A percentile compares a stretch with the other conserved stretches of the same genome.
Conservation (phyloP, 2,888 invertebrate species). For the Calameuta filiformis region DNA sequence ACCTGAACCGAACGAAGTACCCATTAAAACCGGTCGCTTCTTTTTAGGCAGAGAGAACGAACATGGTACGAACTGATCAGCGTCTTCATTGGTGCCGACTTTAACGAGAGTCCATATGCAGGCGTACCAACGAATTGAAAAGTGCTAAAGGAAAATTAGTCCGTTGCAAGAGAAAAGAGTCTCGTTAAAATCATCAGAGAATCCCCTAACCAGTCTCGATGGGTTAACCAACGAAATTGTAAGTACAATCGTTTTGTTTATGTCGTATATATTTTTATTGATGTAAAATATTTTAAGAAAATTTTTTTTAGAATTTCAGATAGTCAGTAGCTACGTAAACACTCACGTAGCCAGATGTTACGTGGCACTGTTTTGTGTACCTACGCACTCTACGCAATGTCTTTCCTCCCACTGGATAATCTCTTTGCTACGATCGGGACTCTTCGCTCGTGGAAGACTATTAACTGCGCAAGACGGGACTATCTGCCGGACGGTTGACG, state of each 20-base stretch:
- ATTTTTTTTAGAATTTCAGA: not conserved
- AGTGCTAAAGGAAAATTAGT: not conserved
- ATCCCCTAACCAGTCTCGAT: not conserved
- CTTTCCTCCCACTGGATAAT: not conserved
- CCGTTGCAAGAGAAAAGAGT: not conserved
- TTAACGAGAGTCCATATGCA: not conserved
- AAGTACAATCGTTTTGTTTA: not conserved
- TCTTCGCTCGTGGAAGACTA: not conserved
- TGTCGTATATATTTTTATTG: not conserved
- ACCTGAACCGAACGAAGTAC: not conserved
- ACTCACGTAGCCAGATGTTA: not conserved
- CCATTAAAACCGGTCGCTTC: not conserved
- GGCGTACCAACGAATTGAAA: not conserved
- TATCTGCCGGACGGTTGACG: conserved; percentile 1
- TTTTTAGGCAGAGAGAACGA: not conserved
- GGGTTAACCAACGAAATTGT: not conserved
- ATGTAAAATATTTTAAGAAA: not conserved
- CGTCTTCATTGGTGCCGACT: not conserved
- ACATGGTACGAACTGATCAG: not conserved
- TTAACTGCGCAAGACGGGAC: not conserved
- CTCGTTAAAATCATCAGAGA: not conserved
- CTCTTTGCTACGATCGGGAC: not conserved
- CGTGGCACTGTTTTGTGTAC: not conserved
- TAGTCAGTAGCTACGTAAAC: not conserved
- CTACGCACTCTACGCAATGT: not conserved